These are phyloP conservation scores for Nothura maculosa DNA, from an alignment of 2,797 vertebrate genomes.

Conservation along the genomic window DNA sequence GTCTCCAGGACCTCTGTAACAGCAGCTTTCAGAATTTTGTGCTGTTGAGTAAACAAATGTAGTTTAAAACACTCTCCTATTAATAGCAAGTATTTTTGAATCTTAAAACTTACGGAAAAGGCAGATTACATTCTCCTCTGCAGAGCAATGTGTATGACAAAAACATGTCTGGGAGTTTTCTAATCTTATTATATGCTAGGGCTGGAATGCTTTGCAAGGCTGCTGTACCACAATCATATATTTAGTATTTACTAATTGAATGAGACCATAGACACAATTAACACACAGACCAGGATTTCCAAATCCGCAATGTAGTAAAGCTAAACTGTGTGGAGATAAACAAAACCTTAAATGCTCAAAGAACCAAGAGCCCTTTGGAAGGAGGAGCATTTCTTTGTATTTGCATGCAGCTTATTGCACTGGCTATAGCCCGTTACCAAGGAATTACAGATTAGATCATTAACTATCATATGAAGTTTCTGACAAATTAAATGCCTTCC, in stretches of 20 bases:
- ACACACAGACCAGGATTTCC: neutral
- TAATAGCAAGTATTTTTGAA: neutral
- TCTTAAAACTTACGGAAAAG: too few species aligned
- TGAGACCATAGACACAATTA: neutral
- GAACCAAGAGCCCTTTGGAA: neutral
- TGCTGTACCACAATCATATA: neutral
- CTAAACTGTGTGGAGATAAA: neutral
- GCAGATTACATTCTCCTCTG: neutral
- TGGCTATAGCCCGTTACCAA: neutral
- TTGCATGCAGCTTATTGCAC: neutral
- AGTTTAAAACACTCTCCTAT: neutral
- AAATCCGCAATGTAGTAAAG: neutral
- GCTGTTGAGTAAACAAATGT: neutral
- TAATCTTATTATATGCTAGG: neutral
- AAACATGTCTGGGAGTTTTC: neutral
- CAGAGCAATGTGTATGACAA: fast-evolving
- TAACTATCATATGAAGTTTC: neutral
- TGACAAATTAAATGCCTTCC: neutral
- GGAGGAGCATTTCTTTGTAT: neutral
- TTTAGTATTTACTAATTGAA: neutral
- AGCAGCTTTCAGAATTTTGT: neutral
- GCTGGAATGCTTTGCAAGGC: neutral
- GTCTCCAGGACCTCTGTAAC: neutral
- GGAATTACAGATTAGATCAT: neutral
- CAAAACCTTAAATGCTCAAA: neutral